A percentile compares a stretch with the other conserved stretches of the same genome.
These are phyloP conservation scores for Butorides virescens DNA, from an alignment of 2,113 vertebrate species.

Conservation along the genomic window DNA sequence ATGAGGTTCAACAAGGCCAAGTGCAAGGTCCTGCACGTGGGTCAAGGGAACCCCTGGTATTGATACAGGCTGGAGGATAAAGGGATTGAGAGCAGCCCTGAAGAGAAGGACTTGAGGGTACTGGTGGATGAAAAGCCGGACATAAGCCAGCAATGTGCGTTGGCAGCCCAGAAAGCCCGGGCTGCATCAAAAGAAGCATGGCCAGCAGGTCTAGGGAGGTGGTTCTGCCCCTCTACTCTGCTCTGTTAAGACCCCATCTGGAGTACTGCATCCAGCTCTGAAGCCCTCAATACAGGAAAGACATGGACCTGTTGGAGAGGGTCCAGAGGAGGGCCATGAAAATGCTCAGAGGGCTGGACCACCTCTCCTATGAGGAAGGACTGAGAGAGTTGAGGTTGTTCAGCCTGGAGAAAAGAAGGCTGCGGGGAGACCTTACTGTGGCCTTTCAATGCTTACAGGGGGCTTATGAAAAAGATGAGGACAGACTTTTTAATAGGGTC, in stretches of 20 bases:
- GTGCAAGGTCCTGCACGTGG: background rate
- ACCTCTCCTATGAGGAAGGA: background rate
- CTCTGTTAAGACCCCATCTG: background rate
- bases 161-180: background rate
- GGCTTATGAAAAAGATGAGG: background rate
- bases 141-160: rapidly evolving
- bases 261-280: background rate
- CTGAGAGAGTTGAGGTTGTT: background rate
- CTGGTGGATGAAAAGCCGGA: background rate
- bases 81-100: background rate
- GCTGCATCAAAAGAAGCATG: background rate
- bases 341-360: background rate
- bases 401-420: background rate
- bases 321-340: background rate
- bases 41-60: background rate
- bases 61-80: background rate
- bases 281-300: background rate
- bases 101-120: background rate
- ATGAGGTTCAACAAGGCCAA: background rate
- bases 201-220: background rate
- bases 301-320: background rate
- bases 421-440: rapidly evolving
- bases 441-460: background rate
- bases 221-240: background rate
- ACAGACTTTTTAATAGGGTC: background rate